Conservation (phyloP, 2,888 invertebrate genomes). For the Panopea generosa region DNA sequence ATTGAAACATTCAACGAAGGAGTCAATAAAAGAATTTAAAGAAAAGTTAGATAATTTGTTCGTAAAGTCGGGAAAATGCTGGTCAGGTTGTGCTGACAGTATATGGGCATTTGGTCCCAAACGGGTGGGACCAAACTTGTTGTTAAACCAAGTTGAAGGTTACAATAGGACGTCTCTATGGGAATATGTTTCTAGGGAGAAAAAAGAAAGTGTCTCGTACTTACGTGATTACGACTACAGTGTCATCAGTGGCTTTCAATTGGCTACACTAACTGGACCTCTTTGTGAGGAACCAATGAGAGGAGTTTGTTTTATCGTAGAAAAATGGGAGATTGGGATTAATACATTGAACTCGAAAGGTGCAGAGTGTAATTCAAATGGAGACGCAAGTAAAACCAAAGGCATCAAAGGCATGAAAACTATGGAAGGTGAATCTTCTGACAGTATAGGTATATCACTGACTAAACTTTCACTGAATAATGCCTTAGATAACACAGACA, state of each 20-base stretch:
- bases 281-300: slow-evolving; percentile 98
- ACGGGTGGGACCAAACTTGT: slow-evolving; percentile 94
- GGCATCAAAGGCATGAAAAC: too few relatives aligned
- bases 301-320: slow-evolving; percentile 94
- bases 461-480: not conserved
- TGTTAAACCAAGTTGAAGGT: slow-evolving; percentile 92
- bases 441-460: not conserved
- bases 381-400: not conserved
- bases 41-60: slow-evolving; percentile 88
- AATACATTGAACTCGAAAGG: not conserved
- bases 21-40: slow-evolving; percentile 85
- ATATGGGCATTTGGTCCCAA: slow-evolving; percentile 97
- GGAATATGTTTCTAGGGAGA: slow-evolving; percentile 62
- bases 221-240: slow-evolving; percentile 87
- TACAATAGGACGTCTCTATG: slow-evolving; percentile 88
- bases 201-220: slow-evolving; percentile 28
- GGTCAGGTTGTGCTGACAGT: slow-evolving; percentile 85
- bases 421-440: not conserved
- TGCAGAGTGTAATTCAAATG: not conserved
- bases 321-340: slow-evolving; percentile 89
- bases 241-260: slow-evolving; percentile 84
- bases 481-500: not conserved
- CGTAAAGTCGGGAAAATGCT: slow-evolving; percentile 87
- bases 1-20: slow-evolving; percentile 68
- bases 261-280: slow-evolving; percentile 95